Base-by-base conservation (phyloP, 2,888 invertebrate genomes). In the Drosophila subsilvestris region DNA sequence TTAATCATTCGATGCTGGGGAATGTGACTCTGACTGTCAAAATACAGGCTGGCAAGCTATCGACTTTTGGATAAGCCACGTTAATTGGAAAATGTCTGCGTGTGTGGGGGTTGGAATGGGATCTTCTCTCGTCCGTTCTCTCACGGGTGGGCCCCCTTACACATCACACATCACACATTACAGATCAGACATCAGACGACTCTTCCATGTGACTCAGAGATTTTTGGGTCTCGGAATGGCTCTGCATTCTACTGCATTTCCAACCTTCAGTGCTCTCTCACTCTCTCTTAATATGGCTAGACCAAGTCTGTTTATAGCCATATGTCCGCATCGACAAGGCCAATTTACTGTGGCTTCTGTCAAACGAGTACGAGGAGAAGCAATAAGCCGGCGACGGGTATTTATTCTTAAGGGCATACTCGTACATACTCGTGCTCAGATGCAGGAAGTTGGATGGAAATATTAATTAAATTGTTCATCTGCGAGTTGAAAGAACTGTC, bases 11-110 rank as follows among this genome's bases (percentile, higher is more conserved):
- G 47, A 47, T 65, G 43, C 67, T 51, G 57, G 42, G 47, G 10
- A 14, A 14, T 37, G 14, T 6, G 32, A 58, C 76, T 37, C 6
- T 6, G 32, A 58, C 76, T 86, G 88, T 79, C 88, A 85, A 81
- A 83, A 87, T 79, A 83, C 87, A 68, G 76, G 67, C 66, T 78
- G 60, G 45, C 71, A 83, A 80, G 84, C 84, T 80, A 86, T 83
- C 59, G 74, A 59, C 84, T 82, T 85, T 85, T 85, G 85, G 82
- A 85, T 82, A 85, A 81, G 75, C 70, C 49, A 60, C 65, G 87
- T 75, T 82, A 83, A 83, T 82, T 83, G 86, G 82, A 67, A 76
- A 78, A 43, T 57, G 47, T 37, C 12, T 63, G 37, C 18, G 27
- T 37, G 2, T 6, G 2, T 14, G 37, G 51, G 59, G 60, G 51